Conservation (phyloP, 23 tunicate species). For the Ascidia mentula region DNA sequence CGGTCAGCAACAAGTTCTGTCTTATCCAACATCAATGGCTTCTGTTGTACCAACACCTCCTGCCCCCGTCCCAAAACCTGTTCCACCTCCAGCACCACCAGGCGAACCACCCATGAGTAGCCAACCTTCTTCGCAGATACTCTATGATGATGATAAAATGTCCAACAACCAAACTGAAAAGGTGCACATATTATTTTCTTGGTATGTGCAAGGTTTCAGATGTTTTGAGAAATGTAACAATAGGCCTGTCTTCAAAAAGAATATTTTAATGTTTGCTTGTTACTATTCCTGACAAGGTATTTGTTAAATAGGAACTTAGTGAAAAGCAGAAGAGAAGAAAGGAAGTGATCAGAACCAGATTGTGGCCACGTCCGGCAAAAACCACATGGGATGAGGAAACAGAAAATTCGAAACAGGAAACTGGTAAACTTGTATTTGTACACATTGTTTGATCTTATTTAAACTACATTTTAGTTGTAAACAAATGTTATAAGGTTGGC, state of each 20-base stretch:
- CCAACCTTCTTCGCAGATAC: background rate
- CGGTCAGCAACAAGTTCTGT: background rate
- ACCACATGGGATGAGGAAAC: constrained; percentile 42
- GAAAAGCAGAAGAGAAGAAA: constrained; percentile 61
- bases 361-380: constrained; percentile 72
- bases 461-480: too few relatives aligned
- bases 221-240: too few relatives aligned
- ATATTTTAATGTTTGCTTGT: too few relatives aligned
- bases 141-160: background rate
- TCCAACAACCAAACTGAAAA: too few relatives aligned
- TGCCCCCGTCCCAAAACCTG: background rate
- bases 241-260: too few relatives aligned
- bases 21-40: background rate
- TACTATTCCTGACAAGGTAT: too few relatives aligned
- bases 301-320: constrained; percentile 29
- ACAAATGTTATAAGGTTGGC: too few relatives aligned
- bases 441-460: background rate
- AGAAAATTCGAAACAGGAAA: constrained; percentile 3
- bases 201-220: too few relatives aligned
- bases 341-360: constrained; percentile 72
- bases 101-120: background rate
- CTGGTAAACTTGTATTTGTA: background rate
- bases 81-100: background rate
- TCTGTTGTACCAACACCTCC: background rate
- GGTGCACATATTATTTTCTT: too few relatives aligned